Evolutionary conservation across 2,888 invertebrate species (phyloP), one percentile per base, ranked within the genome.

Genomic region (Selenia dentaria): DNA sequence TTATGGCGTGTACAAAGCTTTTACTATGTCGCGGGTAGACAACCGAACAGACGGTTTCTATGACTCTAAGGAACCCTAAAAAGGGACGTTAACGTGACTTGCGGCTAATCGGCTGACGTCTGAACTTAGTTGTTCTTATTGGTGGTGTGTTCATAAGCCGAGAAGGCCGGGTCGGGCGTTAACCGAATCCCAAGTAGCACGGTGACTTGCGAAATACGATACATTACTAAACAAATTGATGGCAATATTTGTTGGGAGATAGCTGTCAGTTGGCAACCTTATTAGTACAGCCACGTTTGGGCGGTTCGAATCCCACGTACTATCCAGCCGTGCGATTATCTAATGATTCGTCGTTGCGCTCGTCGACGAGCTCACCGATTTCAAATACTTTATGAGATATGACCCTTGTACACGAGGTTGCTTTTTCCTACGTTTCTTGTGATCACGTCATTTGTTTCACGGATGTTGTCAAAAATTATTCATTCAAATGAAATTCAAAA

Each of bases 191-290:
- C 78, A 86, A 88, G 74, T 78, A 84, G 85, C 67, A 58, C 51
- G 56, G 12, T 62, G 73, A 64, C 62, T 60, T 52, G 64, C 64
- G 69, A 75, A 73, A 74, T 70, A 67, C 65, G 67, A 67, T 73
- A n/a, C n/a, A n/a, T n/a, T n/a, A n/a, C n/a, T n/a, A n/a, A 85
- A 86, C 85, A 87, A 87, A 87, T 87, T 87, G 87, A 83, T 75
- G 77, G 78, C 85, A 84, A 83, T 84, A 85, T 87, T 75, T 80
- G 80, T 72, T 80, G 82, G 75, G 82, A 79, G 80, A 69, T 73
- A 68, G 66, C 74, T 81, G 84, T 82, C 85, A 79, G 52, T 73
- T 58, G 57, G 62, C 63, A 60, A 56, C 60, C 79, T 83, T 85
- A 85, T 85, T 83, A 79, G 74, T 71, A 66, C 67, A 59, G 64